A percentile compares a stretch with the other conserved stretches of the same genome.
phyloP scores from a whole-genome alignment of 1,140 invertebrate genomes.

The Trichoplusia ni region DNA sequence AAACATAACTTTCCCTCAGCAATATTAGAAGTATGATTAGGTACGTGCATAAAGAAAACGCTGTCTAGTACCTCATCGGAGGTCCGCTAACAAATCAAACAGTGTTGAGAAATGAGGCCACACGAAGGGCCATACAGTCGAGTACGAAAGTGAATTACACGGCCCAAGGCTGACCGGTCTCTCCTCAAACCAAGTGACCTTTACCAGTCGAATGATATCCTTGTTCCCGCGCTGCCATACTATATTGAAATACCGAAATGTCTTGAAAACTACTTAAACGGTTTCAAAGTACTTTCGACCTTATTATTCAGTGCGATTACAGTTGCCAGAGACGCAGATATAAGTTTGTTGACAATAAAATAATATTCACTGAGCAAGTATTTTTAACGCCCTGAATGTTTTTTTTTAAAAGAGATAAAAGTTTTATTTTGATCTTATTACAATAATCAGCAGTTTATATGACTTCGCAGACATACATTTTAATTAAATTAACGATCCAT shows the following conservation, averaged over 20 bases:
- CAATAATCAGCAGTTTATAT: background rate
- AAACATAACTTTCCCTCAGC: constrained; percentile 8
- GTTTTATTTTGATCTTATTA: constrained; percentile 1
- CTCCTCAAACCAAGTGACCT: constrained; percentile 76
- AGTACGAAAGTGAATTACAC: constrained; percentile 77
- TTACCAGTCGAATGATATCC: constrained; percentile 74
- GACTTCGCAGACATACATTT: background rate
- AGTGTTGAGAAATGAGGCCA: constrained; percentile 72
- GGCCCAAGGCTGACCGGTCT: constrained; percentile 76
- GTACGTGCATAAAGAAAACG: constrained; percentile 8
- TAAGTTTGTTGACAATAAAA: constrained; percentile 1
- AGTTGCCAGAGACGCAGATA: background rate
- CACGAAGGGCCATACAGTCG: constrained; percentile 70
- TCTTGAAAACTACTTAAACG: constrained; percentile 25
- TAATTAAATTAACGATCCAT: too few species aligned
- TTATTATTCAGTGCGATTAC: background rate
- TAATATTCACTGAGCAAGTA: background rate
- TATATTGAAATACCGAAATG: constrained; percentile 60
- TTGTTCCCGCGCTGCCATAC: constrained; percentile 61
- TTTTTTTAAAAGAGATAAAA: constrained; percentile 14
- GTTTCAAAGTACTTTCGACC: constrained; percentile 2
- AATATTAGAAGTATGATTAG: constrained; percentile 21
- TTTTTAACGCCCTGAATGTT: constrained; percentile 12
- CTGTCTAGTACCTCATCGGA: constrained; percentile 10
- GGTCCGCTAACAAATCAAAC: constrained; percentile 60